Evolutionary conservation across 1,140 invertebrate species (phyloP).

Genomic region (Drosophila pallidifrons): DNA sequence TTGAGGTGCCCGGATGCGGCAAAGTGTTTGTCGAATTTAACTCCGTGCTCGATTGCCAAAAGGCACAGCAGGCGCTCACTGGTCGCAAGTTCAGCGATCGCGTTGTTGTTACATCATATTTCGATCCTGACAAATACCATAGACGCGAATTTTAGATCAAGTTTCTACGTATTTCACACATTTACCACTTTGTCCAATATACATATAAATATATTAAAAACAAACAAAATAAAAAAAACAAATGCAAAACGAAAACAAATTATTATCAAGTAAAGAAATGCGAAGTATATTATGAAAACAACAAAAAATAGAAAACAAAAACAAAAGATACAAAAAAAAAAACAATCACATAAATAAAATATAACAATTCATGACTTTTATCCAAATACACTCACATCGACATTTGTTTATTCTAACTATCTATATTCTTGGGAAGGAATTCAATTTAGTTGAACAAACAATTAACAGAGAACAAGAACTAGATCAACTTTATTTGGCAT

Average conservation of each 20-base stretch:
- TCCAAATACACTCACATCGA: slow-evolving; percentile 30
- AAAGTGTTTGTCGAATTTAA: slow-evolving; percentile 99
- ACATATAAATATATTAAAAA: slow-evolving; percentile 39
- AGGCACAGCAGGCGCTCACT: slow-evolving; percentile 98
- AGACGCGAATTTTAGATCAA: slow-evolving; percentile 96
- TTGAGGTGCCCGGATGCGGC: slow-evolving; percentile 99
- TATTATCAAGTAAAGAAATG: slow-evolving; percentile 9
- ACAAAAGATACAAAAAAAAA: slow-evolving; percentile 45
- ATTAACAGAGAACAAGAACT: background rate
- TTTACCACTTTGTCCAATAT: slow-evolving; percentile 71
- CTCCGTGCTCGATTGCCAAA: slow-evolving; percentile 98
- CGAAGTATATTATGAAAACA: slow-evolving; percentile 5
- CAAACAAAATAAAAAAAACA: slow-evolving; percentile 11
- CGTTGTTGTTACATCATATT: slow-evolving; percentile 99
- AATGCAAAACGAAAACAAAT: background rate
- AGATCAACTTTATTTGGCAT: background rate
- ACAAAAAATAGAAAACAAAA: slow-evolving; percentile 7
- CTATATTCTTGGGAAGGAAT: background rate
- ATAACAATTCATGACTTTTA: slow-evolving; percentile 50
- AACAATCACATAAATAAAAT: slow-evolving; percentile 58
- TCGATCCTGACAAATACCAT: slow-evolving; percentile 99
- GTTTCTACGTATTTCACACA: slow-evolving; percentile 72
- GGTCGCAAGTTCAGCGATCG: slow-evolving; percentile 99
- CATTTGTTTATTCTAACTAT: slow-evolving; percentile 5
- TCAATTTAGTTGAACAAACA: background rate